Percentiles rank a stretch among this genome's conserved stretches.
phyloP scores from a whole-genome alignment of 2,888 invertebrate species.

The Hololepta plana region DNA sequence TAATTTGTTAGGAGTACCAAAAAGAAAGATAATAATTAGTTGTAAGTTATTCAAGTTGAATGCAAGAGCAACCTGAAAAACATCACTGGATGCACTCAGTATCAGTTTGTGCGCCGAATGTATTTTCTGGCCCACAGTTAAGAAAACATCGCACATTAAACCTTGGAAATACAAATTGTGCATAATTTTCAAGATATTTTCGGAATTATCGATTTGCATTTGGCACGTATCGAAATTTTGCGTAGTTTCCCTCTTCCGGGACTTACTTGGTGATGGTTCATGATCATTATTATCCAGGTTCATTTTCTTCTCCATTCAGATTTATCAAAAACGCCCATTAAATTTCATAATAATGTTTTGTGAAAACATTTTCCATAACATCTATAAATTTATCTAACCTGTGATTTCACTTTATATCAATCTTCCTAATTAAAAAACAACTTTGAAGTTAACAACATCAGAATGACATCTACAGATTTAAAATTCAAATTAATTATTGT shows the following conservation, averaged over 20 bases:
- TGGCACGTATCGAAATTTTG: constrained; percentile 11
- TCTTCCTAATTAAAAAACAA: no score
- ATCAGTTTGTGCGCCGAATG: constrained; percentile 84
- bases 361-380: no score
- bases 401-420: no score
- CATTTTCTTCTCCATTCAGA: constrained; percentile 6
- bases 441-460: no score
- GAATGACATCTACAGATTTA: no score
- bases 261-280: constrained; percentile 8
- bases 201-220: constrained; percentile 66
- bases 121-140: constrained; percentile 64
- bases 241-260: constrained; percentile 8
- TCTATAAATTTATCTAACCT: no score
- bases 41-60: not conserved
- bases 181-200: constrained; percentile 63
- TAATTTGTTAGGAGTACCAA: not conserved
- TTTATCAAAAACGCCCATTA: no score
- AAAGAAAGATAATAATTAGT: no score
- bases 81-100: constrained; percentile 85
- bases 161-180: constrained; percentile 69
- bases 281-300: no score
- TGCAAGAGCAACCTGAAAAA: constrained; percentile 55
- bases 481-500: no score
- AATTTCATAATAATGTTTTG: no score
- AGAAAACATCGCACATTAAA: constrained; percentile 74